Percentiles rank a stretch among this genome's conserved stretches.
phyloP scores from a whole-genome alignment of 2,888 invertebrate genomes.

The Eumerus sabulonum region DNA sequence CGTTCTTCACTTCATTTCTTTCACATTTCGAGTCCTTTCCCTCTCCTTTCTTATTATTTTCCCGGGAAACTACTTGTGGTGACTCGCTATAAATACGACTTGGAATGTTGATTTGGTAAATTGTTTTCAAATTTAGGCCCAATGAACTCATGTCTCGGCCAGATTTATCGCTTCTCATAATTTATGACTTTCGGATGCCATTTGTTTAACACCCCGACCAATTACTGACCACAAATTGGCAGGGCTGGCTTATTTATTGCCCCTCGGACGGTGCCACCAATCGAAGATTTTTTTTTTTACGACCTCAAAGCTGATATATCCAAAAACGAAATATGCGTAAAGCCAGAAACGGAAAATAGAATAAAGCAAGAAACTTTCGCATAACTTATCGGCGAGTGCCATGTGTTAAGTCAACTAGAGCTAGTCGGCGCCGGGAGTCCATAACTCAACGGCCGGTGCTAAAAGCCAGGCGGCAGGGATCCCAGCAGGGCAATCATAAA shows the following conservation, averaged over 20 bases:
- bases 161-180: slow-evolving; percentile 47
- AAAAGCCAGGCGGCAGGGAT: too few relatives aligned
- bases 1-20: slow-evolving; percentile 9
- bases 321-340: too few relatives aligned
- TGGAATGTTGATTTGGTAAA: slow-evolving; percentile 57
- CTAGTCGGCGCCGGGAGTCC: too few relatives aligned
- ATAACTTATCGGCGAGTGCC: slow-evolving; percentile 7
- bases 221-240: slow-evolving; percentile 54
- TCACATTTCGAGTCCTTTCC: background rate
- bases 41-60: slow-evolving; percentile 3
- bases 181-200: slow-evolving; percentile 51
- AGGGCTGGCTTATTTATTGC: slow-evolving; percentile 40
- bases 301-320: too few relatives aligned
- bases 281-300: too few relatives aligned
- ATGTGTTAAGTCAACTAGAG: too few relatives aligned
- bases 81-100: slow-evolving; percentile 24
- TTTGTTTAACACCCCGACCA: slow-evolving; percentile 52
- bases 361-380: background rate
- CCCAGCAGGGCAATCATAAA: slow-evolving; percentile 9
- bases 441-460: too few relatives aligned
- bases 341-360: too few relatives aligned
- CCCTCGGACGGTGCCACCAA: slow-evolving; percentile 12
- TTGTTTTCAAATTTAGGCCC: slow-evolving; percentile 56
- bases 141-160: slow-evolving; percentile 24
- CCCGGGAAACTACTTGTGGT: too few relatives aligned